Evolutionary conservation across 1,140 invertebrate species (phyloP).

Genomic region (Agrypnia vestita): DNA sequence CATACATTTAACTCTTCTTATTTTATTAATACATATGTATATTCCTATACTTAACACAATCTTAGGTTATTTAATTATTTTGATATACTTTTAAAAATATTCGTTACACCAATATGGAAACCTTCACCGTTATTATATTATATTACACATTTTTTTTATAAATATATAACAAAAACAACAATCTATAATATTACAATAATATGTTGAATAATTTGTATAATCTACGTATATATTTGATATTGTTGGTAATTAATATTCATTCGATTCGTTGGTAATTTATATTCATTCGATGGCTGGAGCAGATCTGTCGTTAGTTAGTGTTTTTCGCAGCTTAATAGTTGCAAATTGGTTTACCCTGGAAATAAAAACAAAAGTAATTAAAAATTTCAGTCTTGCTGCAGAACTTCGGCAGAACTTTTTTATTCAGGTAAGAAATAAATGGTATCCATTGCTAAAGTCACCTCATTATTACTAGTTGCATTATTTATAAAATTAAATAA

Average conservation of each 20-base stretch:
- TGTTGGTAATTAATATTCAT: slow-evolving; percentile 11
- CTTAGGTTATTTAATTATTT: slow-evolving; percentile 3
- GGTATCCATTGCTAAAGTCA: no score
- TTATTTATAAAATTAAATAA: no score
- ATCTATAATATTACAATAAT: slow-evolving; percentile 33
- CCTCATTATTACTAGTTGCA: no score
- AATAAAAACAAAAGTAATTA: slow-evolving; percentile 53
- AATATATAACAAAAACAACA: slow-evolving; percentile 48
- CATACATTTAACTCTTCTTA: background rate
- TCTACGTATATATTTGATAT: slow-evolving; percentile 34
- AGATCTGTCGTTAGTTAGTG: slow-evolving; percentile 88
- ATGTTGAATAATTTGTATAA: slow-evolving; percentile 25
- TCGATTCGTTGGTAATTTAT: slow-evolving; percentile 8
- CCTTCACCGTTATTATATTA: slow-evolving; percentile 43
- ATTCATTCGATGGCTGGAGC: slow-evolving; percentile 79
- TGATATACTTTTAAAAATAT: slow-evolving; percentile 40
- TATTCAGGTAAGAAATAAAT: no score
- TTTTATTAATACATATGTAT: background rate
- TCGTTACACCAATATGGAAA: slow-evolving; percentile 42
- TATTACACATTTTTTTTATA: slow-evolving; percentile 39
- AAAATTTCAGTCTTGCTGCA: background rate
- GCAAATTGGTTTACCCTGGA: slow-evolving; percentile 87
- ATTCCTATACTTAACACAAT: no score
- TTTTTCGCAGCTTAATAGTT: slow-evolving; percentile 89
- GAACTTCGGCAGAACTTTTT: no score